Conservation (phyloP, 2,888 invertebrate genomes). For the Marasmarcha lunaedactyla region DNA sequence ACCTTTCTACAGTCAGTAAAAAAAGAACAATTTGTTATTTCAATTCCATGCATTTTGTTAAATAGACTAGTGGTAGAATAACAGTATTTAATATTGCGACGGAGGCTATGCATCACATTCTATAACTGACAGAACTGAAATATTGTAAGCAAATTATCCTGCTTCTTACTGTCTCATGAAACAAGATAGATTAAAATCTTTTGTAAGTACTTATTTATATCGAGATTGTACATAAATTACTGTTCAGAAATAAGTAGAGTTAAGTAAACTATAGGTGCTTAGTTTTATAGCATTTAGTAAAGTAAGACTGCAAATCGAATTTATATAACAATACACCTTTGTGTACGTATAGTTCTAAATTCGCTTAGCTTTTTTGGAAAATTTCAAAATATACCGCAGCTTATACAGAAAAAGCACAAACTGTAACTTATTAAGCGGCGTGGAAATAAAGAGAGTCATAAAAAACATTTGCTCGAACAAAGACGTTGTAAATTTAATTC, state of each 20-base stretch:
- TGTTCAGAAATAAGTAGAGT: not conserved
- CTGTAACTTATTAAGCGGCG: constrained; percentile 1
- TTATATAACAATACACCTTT: constrained; percentile 36
- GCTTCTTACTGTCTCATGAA: too few relatives aligned
- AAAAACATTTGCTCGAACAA: too few relatives aligned
- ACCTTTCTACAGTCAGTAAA: constrained; percentile 7
- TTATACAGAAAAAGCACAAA: not conserved
- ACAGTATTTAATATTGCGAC: not conserved
- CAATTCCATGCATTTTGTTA: too few relatives aligned
- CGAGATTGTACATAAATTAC: not conserved
- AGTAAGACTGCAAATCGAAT: constrained; percentile 65
- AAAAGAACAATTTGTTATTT: constrained; percentile 4
- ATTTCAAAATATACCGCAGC: too few relatives aligned
- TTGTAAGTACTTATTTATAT: not conserved
- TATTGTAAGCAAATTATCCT: too few relatives aligned
- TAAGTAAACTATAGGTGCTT: constrained; percentile 38
- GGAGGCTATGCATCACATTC: not conserved
- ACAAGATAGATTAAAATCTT: not conserved
- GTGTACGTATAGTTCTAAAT: constrained; percentile 15
- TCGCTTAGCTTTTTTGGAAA: constrained; percentile 4
- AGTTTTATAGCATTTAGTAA: constrained; percentile 36
- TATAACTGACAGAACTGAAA: too few relatives aligned
- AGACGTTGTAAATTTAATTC: too few relatives aligned
- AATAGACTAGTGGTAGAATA: too few relatives aligned
- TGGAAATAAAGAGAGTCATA: too few relatives aligned